Conservation (phyloP, 2,113 vertebrate genomes). For the Upupa epops region DNA sequence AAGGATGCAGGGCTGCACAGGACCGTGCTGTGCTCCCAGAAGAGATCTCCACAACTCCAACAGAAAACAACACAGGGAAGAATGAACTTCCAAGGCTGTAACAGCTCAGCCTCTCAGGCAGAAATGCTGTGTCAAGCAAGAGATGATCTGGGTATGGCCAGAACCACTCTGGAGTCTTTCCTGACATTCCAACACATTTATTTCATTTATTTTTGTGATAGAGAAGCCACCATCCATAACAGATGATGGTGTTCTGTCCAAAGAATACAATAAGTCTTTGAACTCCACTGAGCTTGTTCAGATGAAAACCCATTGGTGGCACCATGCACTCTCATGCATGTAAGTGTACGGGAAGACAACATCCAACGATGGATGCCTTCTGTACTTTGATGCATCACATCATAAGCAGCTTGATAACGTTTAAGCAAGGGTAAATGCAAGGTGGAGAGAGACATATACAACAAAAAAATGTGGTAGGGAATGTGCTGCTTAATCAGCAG, state of each 20-base stretch:
- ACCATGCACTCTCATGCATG: too few species aligned
- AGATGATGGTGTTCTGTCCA: background rate
- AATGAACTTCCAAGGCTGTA: background rate
- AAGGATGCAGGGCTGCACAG: background rate
- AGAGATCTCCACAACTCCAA: background rate
- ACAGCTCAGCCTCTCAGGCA: background rate
- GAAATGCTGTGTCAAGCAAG: background rate
- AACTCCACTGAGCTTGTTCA: background rate
- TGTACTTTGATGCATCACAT: background rate
- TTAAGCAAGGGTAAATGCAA: background rate
- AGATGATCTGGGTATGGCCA: background rate
- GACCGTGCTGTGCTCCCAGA: background rate
- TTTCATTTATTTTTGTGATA: background rate
- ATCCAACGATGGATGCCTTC: background rate
- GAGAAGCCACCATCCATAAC: background rate
- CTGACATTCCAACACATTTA: background rate
- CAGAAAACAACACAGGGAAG: background rate
- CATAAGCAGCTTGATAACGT: background rate
- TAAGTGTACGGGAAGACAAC: background rate
- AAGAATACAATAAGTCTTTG: background rate
- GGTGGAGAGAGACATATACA: background rate
- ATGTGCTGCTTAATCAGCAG: rapidly evolving
- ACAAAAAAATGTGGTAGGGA: background rate
- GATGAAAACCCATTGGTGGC: too few species aligned
- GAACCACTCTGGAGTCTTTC: background rate